Evolutionary conservation across 2,113 vertebrate species (phyloP).

Genomic region (Gymnorhina tibicen): DNA sequence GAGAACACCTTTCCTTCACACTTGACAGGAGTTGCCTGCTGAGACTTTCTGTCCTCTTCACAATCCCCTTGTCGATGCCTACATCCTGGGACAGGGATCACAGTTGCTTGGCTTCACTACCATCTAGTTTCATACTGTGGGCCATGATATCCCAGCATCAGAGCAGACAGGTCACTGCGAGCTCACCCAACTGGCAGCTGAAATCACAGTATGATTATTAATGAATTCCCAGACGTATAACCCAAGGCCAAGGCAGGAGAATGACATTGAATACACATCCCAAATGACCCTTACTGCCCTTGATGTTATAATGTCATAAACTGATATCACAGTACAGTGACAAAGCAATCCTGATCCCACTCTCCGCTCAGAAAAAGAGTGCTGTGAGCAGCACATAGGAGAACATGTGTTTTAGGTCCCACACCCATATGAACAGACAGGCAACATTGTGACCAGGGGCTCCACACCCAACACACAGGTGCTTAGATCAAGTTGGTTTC

Average conservation of each 20-base stretch:
- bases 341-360: neutral
- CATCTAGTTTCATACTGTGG: accelerated
- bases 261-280: neutral
- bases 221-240: neutral
- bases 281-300: neutral
- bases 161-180: neutral
- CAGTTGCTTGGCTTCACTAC: neutral
- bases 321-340: neutral
- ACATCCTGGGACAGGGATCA: neutral
- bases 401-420: neutral
- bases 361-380: neutral
- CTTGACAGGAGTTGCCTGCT: neutral
- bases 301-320: neutral
- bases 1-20: neutral
- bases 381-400: no score
- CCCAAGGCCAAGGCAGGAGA: neutral
- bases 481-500: neutral
- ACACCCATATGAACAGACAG: neutral
- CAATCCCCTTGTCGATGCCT: neutral
- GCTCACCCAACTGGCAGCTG: neutral
- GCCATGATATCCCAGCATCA: neutral
- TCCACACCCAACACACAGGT: neutral
- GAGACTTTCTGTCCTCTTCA: neutral
- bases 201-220: neutral
- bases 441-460: no score